Conservation (phyloP, 2,113 vertebrate genomes). For the Zootoca vivipara region DNA sequence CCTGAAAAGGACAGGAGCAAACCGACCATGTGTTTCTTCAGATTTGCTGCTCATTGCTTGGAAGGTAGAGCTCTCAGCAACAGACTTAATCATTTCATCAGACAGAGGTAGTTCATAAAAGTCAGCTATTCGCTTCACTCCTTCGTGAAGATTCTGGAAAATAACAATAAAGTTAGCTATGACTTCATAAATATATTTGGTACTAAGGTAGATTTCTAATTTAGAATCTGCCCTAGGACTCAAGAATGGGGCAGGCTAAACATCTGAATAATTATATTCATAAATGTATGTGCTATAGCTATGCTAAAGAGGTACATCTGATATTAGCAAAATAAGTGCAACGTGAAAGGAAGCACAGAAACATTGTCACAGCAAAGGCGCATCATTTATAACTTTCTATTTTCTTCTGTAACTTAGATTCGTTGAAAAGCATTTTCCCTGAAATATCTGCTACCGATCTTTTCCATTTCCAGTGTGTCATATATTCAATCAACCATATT, state of each 20-base stretch:
- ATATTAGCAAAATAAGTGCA: neutral
- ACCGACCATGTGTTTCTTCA: constrained; percentile 57
- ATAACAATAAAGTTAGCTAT: neutral
- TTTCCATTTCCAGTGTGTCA: too few species aligned
- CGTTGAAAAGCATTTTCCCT: too few species aligned
- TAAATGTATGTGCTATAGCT: neutral
- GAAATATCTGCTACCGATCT: neutral
- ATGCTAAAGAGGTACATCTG: neutral
- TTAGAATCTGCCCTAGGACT: neutral
- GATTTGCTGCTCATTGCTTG: constrained; percentile 68
- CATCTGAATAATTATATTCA: neutral
- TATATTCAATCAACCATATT: too few species aligned
- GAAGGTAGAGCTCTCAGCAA: constrained; percentile 68
- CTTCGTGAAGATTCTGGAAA: constrained; percentile 71
- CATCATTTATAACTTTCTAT: neutral
- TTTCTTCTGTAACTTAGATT: too few species aligned
- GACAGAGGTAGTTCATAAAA: constrained; percentile 71
- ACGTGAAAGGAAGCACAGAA: neutral
- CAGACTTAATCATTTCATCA: constrained; percentile 63
- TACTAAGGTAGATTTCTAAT: neutral
- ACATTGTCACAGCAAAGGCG: too few species aligned
- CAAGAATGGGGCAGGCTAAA: neutral
- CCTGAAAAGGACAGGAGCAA: constrained; percentile 72
- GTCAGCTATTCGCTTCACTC: constrained; percentile 64
- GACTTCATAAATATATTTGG: neutral